Evolutionary conservation across 1,140 invertebrate genomes (phyloP).

Genomic region (Habropoda laboriosa): DNA sequence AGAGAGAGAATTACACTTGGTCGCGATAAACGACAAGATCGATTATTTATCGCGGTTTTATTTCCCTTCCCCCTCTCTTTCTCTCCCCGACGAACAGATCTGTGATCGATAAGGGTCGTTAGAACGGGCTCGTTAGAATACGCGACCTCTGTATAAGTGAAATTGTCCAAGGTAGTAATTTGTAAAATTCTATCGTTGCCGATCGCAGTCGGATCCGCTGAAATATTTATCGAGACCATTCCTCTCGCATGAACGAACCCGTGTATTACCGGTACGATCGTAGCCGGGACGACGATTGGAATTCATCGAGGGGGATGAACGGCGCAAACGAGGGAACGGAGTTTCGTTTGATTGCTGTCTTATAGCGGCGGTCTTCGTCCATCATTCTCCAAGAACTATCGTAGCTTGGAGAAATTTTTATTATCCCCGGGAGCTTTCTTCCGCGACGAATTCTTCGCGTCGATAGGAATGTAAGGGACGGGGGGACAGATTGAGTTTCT

Average conservation of each 20-base stretch:
- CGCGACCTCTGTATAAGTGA: no score
- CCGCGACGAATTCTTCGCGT: background rate
- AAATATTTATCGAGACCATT: background rate
- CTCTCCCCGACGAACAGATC: no score
- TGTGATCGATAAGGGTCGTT: background rate
- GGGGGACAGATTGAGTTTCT: background rate
- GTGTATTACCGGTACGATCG: no score
- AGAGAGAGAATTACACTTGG: background rate
- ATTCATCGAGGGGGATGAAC: background rate
- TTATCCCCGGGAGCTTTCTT: background rate
- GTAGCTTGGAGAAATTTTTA: background rate
- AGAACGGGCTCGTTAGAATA: background rate
- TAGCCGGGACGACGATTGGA: no score
- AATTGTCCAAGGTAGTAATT: background rate
- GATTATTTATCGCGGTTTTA: background rate
- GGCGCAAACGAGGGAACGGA: background rate
- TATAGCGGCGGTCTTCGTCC: background rate
- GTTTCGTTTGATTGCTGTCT: background rate
- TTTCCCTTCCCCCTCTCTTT: background rate
- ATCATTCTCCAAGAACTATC: background rate
- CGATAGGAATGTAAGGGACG: no score
- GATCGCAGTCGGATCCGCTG: background rate
- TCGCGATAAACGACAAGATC: background rate
- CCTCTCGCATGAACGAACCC: background rate
- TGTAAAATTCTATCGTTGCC: background rate